Evolutionary conservation across 2,888 invertebrate species (phyloP), one percentile per base, ranked within the genome.

Genomic region (Hedya salicella): DNA sequence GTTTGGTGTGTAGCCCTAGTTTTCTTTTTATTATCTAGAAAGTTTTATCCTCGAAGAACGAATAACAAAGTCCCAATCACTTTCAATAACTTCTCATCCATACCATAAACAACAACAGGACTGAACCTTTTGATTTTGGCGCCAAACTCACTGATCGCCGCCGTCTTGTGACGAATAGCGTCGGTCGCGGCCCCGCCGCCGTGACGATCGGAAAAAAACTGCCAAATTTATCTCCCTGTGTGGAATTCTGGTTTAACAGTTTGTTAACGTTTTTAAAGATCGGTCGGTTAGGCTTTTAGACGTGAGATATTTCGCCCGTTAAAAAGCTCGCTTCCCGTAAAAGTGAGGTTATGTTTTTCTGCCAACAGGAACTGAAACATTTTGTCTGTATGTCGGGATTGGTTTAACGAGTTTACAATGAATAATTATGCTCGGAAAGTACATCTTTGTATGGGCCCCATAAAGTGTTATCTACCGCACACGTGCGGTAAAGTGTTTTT

Each of bases 101-200:
- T 11, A 36, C 36, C 36, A 30, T 57, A 60, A 57, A 46, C 21
- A 60, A 36, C 19, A 8, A 39, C n/a, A n/a, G n/a, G n/a, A 49
- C 14, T 0, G n/a, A 62, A 21, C 14, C 32, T 46, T 6, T 42
- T 30, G 14, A 84, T 83, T 81, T 81, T 77, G 81, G 81, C 80
- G 83, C 81, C 78, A 82, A 81, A 73, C 70, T 21, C 21, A 19
- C 70, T 21, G 13, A 19, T 13, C 21, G 21, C 69, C 71, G 81
- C 85, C 85, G 85, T 85, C 80, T 85, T 83, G 85, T 59, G 59
- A 85, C 77, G 76, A 72, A 84, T 82, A 76, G 75, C 74, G 78
- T 73, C 69, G 75, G 77, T 74, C 73, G 76, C 72, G 75, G 67
- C 78, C 81, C 81, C 78, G 71, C 76, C 73, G 74, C 81, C 78